phyloP scores from a whole-genome alignment of 2,113 vertebrate genomes.

The Okapia johnstoni region DNA sequence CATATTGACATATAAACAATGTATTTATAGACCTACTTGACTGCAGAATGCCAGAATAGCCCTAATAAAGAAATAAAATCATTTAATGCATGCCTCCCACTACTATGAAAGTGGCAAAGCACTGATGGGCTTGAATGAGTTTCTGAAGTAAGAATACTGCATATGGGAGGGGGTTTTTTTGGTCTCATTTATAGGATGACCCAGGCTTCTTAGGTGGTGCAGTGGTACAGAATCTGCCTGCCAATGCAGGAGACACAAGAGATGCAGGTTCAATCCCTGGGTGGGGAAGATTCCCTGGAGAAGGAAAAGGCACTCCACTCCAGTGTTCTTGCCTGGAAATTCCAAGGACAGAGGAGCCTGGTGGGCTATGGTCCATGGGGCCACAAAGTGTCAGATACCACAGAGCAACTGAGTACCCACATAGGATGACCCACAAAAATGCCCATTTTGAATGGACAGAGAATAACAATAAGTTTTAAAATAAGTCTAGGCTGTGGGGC shows the following conservation, averaged over 20 bases:
- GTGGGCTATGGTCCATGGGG: background rate
- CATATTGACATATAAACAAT: background rate
- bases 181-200: background rate
- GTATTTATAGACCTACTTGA: background rate
- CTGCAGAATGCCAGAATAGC: background rate
- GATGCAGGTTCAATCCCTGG: fast-evolving
- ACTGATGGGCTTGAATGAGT: background rate
- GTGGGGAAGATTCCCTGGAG: background rate
- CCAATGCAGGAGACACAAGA: background rate
- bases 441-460: background rate
- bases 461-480: background rate
- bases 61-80: background rate
- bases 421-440: background rate
- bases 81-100: background rate
- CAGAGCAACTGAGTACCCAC: background rate
- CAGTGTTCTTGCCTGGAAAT: background rate
- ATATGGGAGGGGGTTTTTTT: background rate
- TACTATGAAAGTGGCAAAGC: background rate
- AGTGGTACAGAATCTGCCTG: background rate
- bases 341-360: background rate
- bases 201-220: background rate
- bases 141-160: background rate
- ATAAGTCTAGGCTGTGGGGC: background rate
- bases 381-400: background rate
- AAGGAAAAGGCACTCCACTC: background rate